Evolutionary conservation across 2,888 invertebrate species (phyloP), one percentile per base, ranked within the genome.

Genomic region (Macrosiphum euphorbiae): DNA sequence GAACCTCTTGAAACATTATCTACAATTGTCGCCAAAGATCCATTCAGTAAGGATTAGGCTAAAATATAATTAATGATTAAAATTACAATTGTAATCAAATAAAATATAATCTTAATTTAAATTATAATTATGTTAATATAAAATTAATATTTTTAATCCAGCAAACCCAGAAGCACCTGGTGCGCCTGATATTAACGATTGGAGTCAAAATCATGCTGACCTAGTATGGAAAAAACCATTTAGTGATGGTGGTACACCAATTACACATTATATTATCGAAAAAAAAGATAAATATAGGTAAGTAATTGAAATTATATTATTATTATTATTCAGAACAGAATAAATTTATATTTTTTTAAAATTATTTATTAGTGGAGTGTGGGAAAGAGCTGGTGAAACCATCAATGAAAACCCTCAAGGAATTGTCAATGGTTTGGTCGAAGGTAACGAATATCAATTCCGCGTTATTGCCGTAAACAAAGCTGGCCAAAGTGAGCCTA

Each of bases 401-500:
- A 97, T 97, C 94, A 97, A 97, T 50, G 97, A 98, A 0, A 96
- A 96, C 13, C 97, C 98, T 0, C 96, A 97, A 94, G 99, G 98
- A 91, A 97, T 97, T 93, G 97, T 99, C n/a, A 98, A 98, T 95
- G 98, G 98, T 86, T 96, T 99, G 90, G 98, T 98, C 95, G 99
- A 99, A 96, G 99, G 99, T 95, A 98, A 98, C 96, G 99, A 99
- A 95, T 99, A 99, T 96, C 99, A 99, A 96, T 99, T 99, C 97
- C 97, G 99, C 58, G 98, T 99, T 58, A 97, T 98, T 95, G 99
- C 99, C 20, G 96, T 99, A 93, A 99, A 99, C 96, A 98, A 98
- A 96, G 99, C 98, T 24, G 99, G 99, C 0, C 97, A 97, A 95
- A 98, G 99, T 95, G 98, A 98, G 95, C 98, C 99, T 0, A 98